Base-by-base conservation (phyloP, 2,888 invertebrate genomes). In the Drosophila yooni region DNA sequence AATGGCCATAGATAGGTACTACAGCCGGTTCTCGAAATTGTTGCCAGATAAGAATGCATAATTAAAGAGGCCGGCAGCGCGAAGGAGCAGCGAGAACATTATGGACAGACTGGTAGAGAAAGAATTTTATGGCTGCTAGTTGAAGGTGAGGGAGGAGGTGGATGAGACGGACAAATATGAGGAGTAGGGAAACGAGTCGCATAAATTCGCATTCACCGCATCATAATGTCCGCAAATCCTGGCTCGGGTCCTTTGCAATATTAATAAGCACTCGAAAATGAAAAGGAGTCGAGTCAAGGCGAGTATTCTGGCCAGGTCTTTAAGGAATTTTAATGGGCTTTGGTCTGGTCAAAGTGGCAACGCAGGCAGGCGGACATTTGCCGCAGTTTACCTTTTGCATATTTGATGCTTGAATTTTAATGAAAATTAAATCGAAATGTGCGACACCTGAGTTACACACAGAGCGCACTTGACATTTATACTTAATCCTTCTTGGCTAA, bases 361-460 rank as follows among this genome's bases (percentile, higher is more conserved):
- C 8, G 46, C 46, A 43, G 13, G 27, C 7, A 2, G 40, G 46
- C 46, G 46, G 25, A 57, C 43, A 46, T 70, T 71, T 76, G 79
- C 86, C 87, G 90, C 86, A 83, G 80, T 80, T 90, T 86, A 89
- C 81, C 83, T 85, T 79, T 82, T 91, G 86, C 81, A 91, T 91
- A 90, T 89, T 91, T 91, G 70, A 91, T 88, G 83, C 76, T 72
- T 91, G 91, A 91, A 91, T 91, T 91, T 91, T 90, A 91, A 91
- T 94, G 91, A 91, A 91, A 91, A 91, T 91, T 91, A 91, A 99
- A 94, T 94, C 99, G 81, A 97, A 99, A 93, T 95, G 98, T 79
- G 69, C 81, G 83, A 90, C 90, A 84, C 90, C 85, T 76, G 90
- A 70, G 82, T 31, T 62, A 60, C 72, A 56, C 54, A 50, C 31